phyloP scores from a whole-genome alignment of 2,888 invertebrate genomes.

The Limnephilus auricula region DNA sequence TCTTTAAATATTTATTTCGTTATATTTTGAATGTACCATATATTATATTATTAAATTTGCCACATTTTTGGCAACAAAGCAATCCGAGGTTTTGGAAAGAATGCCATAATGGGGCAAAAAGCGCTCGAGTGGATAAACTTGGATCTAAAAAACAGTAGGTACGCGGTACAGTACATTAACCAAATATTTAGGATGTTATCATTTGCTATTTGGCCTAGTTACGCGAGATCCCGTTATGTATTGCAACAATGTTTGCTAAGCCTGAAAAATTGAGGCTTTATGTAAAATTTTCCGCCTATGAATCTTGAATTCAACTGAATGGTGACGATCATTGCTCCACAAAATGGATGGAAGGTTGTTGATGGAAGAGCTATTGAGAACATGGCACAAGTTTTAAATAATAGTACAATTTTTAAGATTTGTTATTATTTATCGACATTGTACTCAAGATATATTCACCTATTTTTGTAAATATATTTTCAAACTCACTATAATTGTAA shows the following conservation, averaged over 20 bases:
- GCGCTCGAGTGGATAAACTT: no score
- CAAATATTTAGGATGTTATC: neutral
- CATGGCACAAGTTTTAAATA: neutral
- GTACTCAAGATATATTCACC: no score
- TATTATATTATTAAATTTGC: no score
- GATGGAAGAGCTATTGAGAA: neutral
- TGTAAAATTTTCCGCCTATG: slow-evolving; percentile 19
- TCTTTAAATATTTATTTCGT: no score
- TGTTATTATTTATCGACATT: no score
- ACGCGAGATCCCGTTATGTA: neutral
- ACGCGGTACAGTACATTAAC: neutral
- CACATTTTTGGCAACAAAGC: no score
- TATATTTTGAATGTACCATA: no score
- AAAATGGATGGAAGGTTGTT: neutral
- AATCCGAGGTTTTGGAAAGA: no score
- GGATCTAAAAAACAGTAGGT: neutral
- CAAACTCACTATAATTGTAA: no score
- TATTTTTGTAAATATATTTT: no score
- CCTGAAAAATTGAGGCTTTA: neutral
- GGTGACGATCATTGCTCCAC: slow-evolving; percentile 16
- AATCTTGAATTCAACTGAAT: slow-evolving; percentile 14
- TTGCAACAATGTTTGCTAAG: neutral
- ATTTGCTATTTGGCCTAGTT: neutral
- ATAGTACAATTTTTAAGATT: no score
- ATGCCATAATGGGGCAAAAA: no score